A percentile compares a stretch with the other conserved stretches of the same genome.
These are phyloP conservation scores for Diarsia mendica DNA, from an alignment of 2,888 invertebrate genomes.

Conservation along the genomic window DNA sequence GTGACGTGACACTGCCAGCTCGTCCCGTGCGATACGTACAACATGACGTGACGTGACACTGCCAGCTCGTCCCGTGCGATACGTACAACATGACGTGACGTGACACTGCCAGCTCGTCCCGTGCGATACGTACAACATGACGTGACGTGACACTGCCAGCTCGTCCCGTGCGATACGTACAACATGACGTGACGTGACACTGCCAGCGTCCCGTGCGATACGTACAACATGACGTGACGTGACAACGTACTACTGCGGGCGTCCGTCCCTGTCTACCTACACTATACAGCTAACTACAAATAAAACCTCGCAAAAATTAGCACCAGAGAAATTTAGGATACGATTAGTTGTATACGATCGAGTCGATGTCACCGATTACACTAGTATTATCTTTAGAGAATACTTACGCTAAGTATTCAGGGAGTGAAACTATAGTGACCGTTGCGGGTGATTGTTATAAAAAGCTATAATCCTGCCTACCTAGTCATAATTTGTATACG, in stretches of 20 bases:
- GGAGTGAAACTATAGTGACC: slow-evolving; percentile 60
- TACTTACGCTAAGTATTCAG: slow-evolving; percentile 63
- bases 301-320: slow-evolving; percentile 78
- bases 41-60: too few species aligned
- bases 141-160: too few species aligned
- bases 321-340: slow-evolving; percentile 84
- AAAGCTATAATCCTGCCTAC: slow-evolving; percentile 60
- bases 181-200: too few species aligned
- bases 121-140: too few species aligned
- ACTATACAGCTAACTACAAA: slow-evolving; percentile 63
- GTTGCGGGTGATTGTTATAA: slow-evolving; percentile 67
- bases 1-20: too few species aligned
- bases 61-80: too few species aligned
- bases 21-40: too few species aligned
- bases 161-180: too few species aligned
- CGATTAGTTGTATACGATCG: slow-evolving; percentile 69
- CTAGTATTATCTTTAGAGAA: slow-evolving; percentile 62
- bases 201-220: too few species aligned
- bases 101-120: too few species aligned
- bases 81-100: too few species aligned
- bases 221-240: slow-evolving; percentile 30
- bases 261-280: slow-evolving; percentile 43
- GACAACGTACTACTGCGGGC: slow-evolving; percentile 29
- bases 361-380: slow-evolving; percentile 78
- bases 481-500: slow-evolving; percentile 59